Conservation (phyloP, 2,797 vertebrate genomes). For the Aplochiton taeniatus region DNA sequence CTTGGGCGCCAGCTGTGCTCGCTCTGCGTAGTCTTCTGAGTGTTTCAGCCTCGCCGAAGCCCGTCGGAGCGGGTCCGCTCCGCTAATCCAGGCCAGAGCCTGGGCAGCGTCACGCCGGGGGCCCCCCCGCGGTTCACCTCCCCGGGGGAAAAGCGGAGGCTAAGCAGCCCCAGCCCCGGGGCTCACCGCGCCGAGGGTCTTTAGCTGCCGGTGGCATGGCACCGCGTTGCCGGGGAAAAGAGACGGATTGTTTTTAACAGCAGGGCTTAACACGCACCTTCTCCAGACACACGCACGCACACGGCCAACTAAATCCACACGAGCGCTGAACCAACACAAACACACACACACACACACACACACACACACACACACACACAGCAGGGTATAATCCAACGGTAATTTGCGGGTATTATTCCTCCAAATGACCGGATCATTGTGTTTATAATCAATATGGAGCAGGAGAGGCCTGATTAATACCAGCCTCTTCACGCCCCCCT, state of each 20-base stretch:
- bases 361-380: slow-evolving; percentile 76
- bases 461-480: slow-evolving; percentile 63
- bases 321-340: neutral
- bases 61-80: no score
- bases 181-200: no score
- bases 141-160: neutral
- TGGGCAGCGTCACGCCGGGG: neutral
- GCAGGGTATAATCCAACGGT: slow-evolving; percentile 80
- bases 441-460: slow-evolving; percentile 84
- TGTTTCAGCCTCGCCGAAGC: no score
- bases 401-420: slow-evolving; percentile 85
- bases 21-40: no score
- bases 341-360: neutral
- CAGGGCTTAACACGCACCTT: no score
- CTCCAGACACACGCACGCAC: no score
- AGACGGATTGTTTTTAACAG: no score
- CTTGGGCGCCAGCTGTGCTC: no score
- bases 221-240: no score
- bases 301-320: neutral
- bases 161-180: neutral
- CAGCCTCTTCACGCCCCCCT: slow-evolving; percentile 23
- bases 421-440: slow-evolving; percentile 85
- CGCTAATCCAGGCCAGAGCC: no score
- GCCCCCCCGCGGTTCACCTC: neutral
- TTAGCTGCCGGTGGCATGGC: no score